A percentile compares a stretch with the other conserved stretches of the same genome.
Evolutionary conservation across 2,113 vertebrate genomes (phyloP).

Genomic region (Castor canadensis): DNA sequence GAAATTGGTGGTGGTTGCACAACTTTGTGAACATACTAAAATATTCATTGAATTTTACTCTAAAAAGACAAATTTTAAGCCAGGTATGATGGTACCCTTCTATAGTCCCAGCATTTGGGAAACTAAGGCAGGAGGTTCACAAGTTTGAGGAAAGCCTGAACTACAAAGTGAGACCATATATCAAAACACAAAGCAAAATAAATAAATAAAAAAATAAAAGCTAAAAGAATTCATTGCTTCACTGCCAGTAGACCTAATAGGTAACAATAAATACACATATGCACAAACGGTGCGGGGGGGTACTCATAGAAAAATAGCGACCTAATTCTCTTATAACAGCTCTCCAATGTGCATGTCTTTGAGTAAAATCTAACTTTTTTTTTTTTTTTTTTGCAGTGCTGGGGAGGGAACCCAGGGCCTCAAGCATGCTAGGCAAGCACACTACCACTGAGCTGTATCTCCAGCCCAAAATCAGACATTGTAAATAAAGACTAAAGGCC

Average conservation of each 20-base stretch:
- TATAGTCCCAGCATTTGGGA: too few relatives aligned
- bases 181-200: too few relatives aligned
- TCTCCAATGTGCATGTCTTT: neutral
- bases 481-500: neutral
- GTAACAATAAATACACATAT: neutral
- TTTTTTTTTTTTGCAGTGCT: neutral
- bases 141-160: too few relatives aligned
- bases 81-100: too few relatives aligned
- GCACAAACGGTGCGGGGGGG: neutral
- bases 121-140: too few relatives aligned
- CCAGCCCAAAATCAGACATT: neutral
- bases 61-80: too few relatives aligned
- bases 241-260: neutral
- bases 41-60: too few relatives aligned
- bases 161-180: too few relatives aligned
- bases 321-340: neutral
- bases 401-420: neutral
- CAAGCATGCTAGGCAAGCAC: neutral
- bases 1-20: too few relatives aligned
- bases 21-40: too few relatives aligned
- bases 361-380: neutral
- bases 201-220: neutral
- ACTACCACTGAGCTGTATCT: neutral
- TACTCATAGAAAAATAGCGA: neutral
- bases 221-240: neutral